Conservation (phyloP, 1,140 invertebrate genomes). For the Pseudomyrmex pallidus region DNA sequence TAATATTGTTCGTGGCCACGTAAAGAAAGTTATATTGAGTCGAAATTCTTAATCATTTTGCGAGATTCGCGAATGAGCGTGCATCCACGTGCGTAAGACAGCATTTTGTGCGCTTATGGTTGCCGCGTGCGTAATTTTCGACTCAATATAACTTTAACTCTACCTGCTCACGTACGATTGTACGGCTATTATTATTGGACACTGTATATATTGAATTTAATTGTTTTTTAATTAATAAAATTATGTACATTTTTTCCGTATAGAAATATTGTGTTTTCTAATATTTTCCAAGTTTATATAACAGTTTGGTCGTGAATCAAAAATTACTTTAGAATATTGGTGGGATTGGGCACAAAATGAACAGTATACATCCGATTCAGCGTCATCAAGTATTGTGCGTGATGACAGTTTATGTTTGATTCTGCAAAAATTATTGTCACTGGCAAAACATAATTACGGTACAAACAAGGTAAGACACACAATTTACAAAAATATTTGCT, state of each 20-base stretch:
- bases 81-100: too few relatives aligned
- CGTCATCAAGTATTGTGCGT: constrained; percentile 59
- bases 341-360: constrained; percentile 87
- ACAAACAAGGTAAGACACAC: constrained; percentile 79
- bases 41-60: too few relatives aligned
- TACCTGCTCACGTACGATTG: too few relatives aligned
- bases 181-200: too few relatives aligned
- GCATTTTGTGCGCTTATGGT: too few relatives aligned
- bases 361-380: constrained; percentile 63
- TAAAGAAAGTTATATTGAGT: too few relatives aligned
- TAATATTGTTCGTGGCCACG: too few relatives aligned
- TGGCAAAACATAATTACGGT: constrained; percentile 86
- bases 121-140: too few relatives aligned
- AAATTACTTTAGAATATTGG: constrained; percentile 93
- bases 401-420: constrained; percentile 80
- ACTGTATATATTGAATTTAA: constrained; percentile 23
- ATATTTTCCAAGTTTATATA: constrained; percentile 57
- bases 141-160: too few relatives aligned
- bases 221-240: background rate
- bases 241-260: background rate
- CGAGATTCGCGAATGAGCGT: too few relatives aligned
- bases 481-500: background rate
- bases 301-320: constrained; percentile 92
- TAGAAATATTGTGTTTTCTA: constrained; percentile 40
- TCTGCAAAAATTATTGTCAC: constrained; percentile 87